Conservation (phyloP, 1,140 invertebrate species). For the Drosophila oshimai region DNA sequence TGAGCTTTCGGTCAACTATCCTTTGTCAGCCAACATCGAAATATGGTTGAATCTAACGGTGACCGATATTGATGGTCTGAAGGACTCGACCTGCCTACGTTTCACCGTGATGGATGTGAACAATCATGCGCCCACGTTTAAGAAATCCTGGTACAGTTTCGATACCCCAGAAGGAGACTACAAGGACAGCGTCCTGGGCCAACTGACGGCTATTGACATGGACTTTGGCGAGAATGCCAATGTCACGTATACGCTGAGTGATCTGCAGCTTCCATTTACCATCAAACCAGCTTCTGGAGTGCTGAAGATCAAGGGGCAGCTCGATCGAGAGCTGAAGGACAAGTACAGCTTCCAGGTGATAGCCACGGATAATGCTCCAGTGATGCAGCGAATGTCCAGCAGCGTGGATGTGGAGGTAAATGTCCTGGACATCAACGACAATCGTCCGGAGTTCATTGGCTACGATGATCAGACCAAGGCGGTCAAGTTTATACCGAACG, state of each 20-base stretch:
- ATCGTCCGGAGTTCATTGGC: constrained; percentile 88
- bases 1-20: constrained; percentile 89
- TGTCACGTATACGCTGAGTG: constrained; percentile 88
- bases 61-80: constrained; percentile 88
- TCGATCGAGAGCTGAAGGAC: constrained; percentile 90
- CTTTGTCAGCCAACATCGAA: constrained; percentile 89
- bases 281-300: constrained; percentile 89
- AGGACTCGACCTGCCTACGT: constrained; percentile 87
- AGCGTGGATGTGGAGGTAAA: constrained; percentile 91
- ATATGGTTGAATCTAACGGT: constrained; percentile 91
- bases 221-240: constrained; percentile 91
- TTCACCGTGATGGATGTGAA: constrained; percentile 91
- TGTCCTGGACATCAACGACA: constrained; percentile 91
- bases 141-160: constrained; percentile 91
- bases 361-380: constrained; percentile 88
- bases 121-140: constrained; percentile 92
- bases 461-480: constrained; percentile 85
- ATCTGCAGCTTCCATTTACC: constrained; percentile 88
- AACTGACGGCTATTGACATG: constrained; percentile 89
- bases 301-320: constrained; percentile 88
- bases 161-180: constrained; percentile 91
- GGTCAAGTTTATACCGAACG: constrained; percentile 58
- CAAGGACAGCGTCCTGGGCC: constrained; percentile 87
- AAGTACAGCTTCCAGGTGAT: constrained; percentile 89
- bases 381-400: constrained; percentile 86